phyloP scores from a whole-genome alignment of 2,113 vertebrate species.

The Etheostoma spectabile region DNA sequence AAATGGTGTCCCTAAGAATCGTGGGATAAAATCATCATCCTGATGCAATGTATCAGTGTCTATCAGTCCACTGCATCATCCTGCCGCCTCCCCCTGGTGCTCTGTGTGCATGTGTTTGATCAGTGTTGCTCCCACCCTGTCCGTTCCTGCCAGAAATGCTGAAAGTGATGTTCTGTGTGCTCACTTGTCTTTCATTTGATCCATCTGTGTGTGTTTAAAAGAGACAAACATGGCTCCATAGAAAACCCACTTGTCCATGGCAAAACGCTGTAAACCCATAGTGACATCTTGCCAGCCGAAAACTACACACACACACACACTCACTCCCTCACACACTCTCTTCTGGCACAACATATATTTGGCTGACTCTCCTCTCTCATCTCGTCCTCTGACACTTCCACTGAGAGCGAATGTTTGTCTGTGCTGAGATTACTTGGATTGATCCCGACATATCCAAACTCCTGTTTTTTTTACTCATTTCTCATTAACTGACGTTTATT shows the following conservation, averaged over 20 bases:
- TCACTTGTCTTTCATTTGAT: conserved; percentile 66
- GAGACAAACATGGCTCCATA: conserved; percentile 63
- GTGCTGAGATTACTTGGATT: conserved; percentile 41
- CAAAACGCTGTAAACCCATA: conserved; percentile 51
- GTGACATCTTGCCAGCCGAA: conserved; percentile 61
- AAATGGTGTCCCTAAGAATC: too few relatives aligned
- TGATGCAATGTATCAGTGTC: conserved; percentile 9
- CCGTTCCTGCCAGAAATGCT: conserved; percentile 53
- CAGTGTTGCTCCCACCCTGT: conserved; percentile 18
- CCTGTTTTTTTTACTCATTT: background rate
- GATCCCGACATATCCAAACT: conserved; percentile 13
- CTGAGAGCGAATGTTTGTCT: conserved; percentile 36
- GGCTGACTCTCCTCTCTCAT: conserved; percentile 55
- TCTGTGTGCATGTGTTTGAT: conserved; percentile 48
- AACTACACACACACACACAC: conserved; percentile 18
- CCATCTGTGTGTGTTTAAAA: conserved; percentile 50
- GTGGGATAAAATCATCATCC: too few relatives aligned
- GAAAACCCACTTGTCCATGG: conserved; percentile 65
- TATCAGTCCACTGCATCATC: conserved; percentile 4
- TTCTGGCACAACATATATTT: conserved; percentile 59
- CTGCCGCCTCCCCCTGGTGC: background rate
- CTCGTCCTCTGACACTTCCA: conserved; percentile 52
- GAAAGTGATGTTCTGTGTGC: conserved; percentile 59
- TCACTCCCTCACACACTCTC: conserved; percentile 37
- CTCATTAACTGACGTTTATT: background rate